Evolutionary conservation across 2,888 invertebrate species (phyloP).

Genomic region (Piscicola geometra): DNA sequence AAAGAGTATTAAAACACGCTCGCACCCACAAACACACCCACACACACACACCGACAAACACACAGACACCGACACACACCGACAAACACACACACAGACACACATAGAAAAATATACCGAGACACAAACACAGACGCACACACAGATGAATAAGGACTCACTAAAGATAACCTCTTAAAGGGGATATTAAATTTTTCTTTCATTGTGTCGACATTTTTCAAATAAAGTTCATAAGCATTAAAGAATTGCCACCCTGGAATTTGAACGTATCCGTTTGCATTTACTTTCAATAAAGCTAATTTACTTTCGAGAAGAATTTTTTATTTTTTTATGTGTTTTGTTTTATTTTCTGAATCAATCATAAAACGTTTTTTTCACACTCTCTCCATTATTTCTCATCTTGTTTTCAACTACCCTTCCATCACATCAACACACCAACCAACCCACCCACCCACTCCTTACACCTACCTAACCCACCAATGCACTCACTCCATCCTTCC

Average conservation of each 20-base stretch:
- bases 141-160: background rate
- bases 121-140: conserved; percentile 1
- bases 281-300: background rate
- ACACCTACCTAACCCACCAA: no score
- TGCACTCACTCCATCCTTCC: no score
- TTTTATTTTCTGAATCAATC: background rate
- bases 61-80: conserved; percentile 11
- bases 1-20: background rate
- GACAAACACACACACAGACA: conserved; percentile 8
- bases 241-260: background rate
- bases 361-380: background rate
- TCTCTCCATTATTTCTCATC: no score
- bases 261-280: background rate
- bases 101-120: background rate
- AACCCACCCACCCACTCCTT: no score
- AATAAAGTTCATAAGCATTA: background rate
- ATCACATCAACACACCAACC: no score
- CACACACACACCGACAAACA: conserved; percentile 11
- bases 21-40: conserved; percentile 19
- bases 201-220: background rate
- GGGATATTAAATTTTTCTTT: conserved; percentile 10
- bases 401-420: background rate
- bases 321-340: background rate
- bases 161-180: background rate
- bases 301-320: background rate